Conservation (phyloP, 2,888 invertebrate genomes). For the Tricholauxania praeusta region DNA sequence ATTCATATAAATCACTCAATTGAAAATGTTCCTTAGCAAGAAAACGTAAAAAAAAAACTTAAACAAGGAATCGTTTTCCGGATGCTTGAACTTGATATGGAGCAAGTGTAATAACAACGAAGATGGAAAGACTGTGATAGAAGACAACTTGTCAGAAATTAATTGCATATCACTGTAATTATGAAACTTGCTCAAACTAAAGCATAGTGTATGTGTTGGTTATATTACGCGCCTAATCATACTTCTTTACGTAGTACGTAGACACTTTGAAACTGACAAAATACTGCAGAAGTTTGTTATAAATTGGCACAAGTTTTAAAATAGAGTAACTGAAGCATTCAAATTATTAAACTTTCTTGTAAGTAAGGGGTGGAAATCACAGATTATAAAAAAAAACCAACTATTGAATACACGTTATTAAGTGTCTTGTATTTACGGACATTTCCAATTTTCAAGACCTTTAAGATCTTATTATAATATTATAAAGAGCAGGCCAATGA, state of each 20-base stretch:
- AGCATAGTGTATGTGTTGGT: too few relatives aligned
- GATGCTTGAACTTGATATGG: slow-evolving; percentile 24
- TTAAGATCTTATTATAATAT: too few relatives aligned
- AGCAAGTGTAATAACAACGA: slow-evolving; percentile 13
- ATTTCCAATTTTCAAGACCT: too few relatives aligned
- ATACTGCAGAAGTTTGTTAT: slow-evolving; percentile 5
- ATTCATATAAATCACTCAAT: slow-evolving; percentile 28
- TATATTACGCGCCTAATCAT: too few relatives aligned
- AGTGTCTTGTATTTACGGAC: too few relatives aligned
- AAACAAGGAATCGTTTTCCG: slow-evolving; percentile 35
- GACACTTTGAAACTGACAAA: too few relatives aligned
- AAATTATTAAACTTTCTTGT: background rate
- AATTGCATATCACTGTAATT: slow-evolving; percentile 63
- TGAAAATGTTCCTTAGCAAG: slow-evolving; percentile 14
- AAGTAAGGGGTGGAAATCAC: too few relatives aligned
- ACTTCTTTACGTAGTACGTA: too few relatives aligned
- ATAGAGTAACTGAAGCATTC: background rate
- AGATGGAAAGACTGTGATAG: background rate
- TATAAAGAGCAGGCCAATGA: too few relatives aligned
- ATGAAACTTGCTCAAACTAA: slow-evolving; percentile 51
- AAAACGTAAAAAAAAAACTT: slow-evolving; percentile 23
- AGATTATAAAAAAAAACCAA: too few relatives aligned
- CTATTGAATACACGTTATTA: too few relatives aligned
- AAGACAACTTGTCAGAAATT: slow-evolving; percentile 59
- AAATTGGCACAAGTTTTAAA: slow-evolving; percentile 9